Evolutionary conservation across 2,888 invertebrate genomes (phyloP).

Genomic region (Rhagophthalmus giganteus): DNA sequence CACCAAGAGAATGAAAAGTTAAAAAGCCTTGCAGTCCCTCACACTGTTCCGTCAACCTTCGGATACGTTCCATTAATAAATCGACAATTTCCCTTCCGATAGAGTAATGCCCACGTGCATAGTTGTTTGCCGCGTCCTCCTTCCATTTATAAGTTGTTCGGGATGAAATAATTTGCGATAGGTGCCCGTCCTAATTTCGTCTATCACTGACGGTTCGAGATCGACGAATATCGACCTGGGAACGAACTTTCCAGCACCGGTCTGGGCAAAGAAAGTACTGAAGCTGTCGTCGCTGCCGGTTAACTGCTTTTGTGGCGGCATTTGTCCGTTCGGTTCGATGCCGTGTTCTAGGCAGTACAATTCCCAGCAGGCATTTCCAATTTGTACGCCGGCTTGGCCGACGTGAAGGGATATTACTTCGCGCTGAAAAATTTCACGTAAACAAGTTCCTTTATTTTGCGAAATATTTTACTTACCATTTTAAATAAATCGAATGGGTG

Average conservation of each 20-base stretch:
- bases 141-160: constrained; percentile 79
- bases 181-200: constrained; percentile 66
- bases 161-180: constrained; percentile 76
- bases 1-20: constrained; percentile 69
- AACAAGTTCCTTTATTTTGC: not conserved
- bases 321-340: constrained; percentile 58
- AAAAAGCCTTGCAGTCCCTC: constrained; percentile 58
- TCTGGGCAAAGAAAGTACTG: constrained; percentile 74
- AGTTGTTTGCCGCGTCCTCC: constrained; percentile 85
- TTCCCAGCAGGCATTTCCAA: too few species aligned
- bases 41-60: constrained; percentile 68
- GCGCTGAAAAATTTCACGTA: constrained; percentile 58
- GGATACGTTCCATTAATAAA: constrained; percentile 67
- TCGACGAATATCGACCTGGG: constrained; percentile 19
- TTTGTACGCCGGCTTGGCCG: constrained; percentile 77
- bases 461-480: constrained; percentile 1
- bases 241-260: constrained; percentile 67
- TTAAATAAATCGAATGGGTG: too few species aligned
- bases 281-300: constrained; percentile 60
- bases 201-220: constrained; percentile 39
- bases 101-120: constrained; percentile 81
- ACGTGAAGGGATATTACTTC: constrained; percentile 80
- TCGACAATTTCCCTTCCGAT: constrained; percentile 64
- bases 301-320: constrained; percentile 68
- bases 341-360: too few species aligned